Evolutionary conservation across 2,797 vertebrate genomes (phyloP).

Genomic region (Siniperca obscura): DNA sequence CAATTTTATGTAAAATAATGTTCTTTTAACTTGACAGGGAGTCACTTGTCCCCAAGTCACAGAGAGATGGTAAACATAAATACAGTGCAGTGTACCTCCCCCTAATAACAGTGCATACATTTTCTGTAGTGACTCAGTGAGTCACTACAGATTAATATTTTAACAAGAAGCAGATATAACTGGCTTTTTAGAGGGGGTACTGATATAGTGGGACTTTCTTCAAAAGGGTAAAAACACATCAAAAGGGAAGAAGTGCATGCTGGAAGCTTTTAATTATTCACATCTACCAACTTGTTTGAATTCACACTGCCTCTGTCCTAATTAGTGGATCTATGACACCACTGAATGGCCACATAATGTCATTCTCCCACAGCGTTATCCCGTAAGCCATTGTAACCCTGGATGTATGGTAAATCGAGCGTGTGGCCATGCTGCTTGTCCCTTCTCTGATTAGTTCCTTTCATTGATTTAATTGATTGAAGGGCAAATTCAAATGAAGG

Average conservation of each 20-base stretch:
- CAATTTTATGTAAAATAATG: conserved; percentile 50
- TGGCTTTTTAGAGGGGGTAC: conserved; percentile 71
- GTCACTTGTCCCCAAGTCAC: conserved; percentile 33
- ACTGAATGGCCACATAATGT: conserved; percentile 70
- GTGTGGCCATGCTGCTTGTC: conserved; percentile 70
- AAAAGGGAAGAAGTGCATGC: conserved; percentile 83
- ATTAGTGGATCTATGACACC: conserved; percentile 81
- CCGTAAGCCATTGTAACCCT: conserved; percentile 66
- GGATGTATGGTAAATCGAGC: conserved; percentile 75
- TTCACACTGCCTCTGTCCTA: conserved; percentile 80
- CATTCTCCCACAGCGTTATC: conserved; percentile 56
- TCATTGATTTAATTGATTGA: conserved; percentile 85
- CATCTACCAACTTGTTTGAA: conserved; percentile 80
- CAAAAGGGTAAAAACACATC: conserved; percentile 79
- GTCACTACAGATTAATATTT: conserved; percentile 86
- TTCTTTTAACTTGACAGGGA: conserved; percentile 49
- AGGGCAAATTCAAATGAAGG: conserved; percentile 81
- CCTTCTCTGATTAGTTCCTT: conserved; percentile 76
- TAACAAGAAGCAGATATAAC: conserved; percentile 82
- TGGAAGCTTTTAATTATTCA: conserved; percentile 86
- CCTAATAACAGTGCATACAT: conserved; percentile 34
- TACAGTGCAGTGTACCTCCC: conserved; percentile 17
- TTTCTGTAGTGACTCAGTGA: no score
- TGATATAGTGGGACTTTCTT: conserved; percentile 71
- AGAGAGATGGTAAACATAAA: conserved; percentile 50